These are phyloP conservation scores for Philypnodon macrostomus DNA, from an alignment of 2,797 vertebrate species.

Conservation along the genomic window DNA sequence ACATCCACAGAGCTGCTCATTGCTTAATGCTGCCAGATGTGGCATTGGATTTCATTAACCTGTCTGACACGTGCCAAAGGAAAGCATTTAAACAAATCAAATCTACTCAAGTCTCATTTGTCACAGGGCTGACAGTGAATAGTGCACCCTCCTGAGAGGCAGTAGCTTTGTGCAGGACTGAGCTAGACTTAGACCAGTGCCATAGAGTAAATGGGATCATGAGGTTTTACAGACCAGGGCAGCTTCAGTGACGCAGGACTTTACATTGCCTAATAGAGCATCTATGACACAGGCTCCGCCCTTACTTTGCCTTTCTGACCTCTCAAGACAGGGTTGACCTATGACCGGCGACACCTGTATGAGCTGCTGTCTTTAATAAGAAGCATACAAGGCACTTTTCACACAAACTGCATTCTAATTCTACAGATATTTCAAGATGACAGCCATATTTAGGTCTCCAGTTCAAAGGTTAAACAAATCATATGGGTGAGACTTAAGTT, in stretches of 20 bases:
- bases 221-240: conserved; percentile 76
- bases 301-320: conserved; percentile 40
- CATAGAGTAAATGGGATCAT: conserved; percentile 77
- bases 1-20: conserved; percentile 41
- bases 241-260: conserved; percentile 70
- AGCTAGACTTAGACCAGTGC: conserved; percentile 52
- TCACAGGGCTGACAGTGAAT: neutral
- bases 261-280: conserved; percentile 67
- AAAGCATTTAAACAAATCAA: conserved; percentile 46
- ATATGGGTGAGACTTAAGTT: neutral
- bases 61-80: conserved; percentile 38
- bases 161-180: conserved; percentile 17
- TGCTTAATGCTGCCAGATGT: conserved; percentile 65
- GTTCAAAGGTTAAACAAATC: conserved; percentile 1
- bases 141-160: conserved; percentile 10
- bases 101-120: neutral
- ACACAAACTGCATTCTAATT: neutral
- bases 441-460: neutral
- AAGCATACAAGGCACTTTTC: neutral
- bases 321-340: conserved; percentile 1
- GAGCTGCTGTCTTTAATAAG: conserved; percentile 1
- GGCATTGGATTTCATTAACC: conserved; percentile 57
- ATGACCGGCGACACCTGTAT: conserved; percentile 23
- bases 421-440: neutral
- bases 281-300: conserved; percentile 56